Conservation (phyloP, 1,140 invertebrate species). For the Dreissena polymorpha region DNA sequence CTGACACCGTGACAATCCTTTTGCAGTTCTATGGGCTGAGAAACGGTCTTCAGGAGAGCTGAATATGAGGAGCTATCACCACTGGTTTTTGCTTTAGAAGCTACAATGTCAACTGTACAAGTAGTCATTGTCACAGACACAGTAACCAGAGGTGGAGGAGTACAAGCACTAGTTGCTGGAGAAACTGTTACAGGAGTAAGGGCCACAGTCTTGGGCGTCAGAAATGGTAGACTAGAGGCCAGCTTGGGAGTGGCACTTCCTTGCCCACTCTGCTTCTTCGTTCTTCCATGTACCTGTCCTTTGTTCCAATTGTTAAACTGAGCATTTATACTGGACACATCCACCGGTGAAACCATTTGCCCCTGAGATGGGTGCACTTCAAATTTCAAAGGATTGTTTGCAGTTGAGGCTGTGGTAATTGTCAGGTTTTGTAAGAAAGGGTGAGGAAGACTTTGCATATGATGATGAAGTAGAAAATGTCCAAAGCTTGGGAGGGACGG, state of each 20-base stretch:
- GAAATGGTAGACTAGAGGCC: no score
- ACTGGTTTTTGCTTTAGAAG: no score
- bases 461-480: constrained; percentile 64
- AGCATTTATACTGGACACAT: constrained; percentile 23
- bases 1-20: no score
- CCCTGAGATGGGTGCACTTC: constrained; percentile 22
- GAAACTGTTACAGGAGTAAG: no score
- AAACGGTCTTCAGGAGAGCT: no score
- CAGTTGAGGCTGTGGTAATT: neutral
- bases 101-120: no score
- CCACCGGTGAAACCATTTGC: constrained; percentile 6
- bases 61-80: no score
- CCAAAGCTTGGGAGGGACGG: constrained; percentile 65
- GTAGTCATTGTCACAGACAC: neutral
- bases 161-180: no score
- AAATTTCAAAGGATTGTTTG: neutral
- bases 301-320: constrained; percentile 48
- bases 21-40: no score
- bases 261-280: neutral
- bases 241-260: no score
- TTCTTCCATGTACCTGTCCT: constrained; percentile 21
- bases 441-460: constrained; percentile 59
- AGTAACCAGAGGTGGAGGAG: neutral
- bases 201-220: no score
- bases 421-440: constrained; percentile 49